These are phyloP conservation scores for Pyrocephalus nanus DNA, from an alignment of 2,797 vertebrate species.

Conservation along the genomic window DNA sequence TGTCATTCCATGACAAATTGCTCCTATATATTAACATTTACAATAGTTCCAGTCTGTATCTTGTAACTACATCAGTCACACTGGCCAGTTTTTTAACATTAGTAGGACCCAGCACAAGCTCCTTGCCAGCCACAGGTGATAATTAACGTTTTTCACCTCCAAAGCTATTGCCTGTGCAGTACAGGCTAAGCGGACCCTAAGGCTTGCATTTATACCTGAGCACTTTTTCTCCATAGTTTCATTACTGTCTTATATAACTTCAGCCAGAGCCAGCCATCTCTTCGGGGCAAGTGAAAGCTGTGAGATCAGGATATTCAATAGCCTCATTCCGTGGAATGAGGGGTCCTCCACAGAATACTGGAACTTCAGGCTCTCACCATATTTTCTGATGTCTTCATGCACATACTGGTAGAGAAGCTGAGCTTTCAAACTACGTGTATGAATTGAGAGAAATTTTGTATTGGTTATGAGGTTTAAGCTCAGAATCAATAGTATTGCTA, in stretches of 20 bases:
- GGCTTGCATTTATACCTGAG: not conserved
- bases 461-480: not conserved
- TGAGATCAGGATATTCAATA: not conserved
- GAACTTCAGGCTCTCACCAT: not conserved
- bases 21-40: not conserved
- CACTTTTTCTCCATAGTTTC: not conserved
- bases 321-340: not conserved
- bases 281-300: not conserved
- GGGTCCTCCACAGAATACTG: not conserved
- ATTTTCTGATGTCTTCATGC: not conserved
- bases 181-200: not conserved
- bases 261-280: not conserved
- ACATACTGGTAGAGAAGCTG: not conserved
- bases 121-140: not conserved
- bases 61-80: not conserved
- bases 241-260: not conserved
- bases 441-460: not conserved
- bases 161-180: not conserved
- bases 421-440: not conserved
- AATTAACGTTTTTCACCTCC: conserved; percentile 11
- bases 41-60: not conserved
- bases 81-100: not conserved
- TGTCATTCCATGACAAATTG: not conserved
- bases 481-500: not conserved
- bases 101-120: not conserved